Conservation (phyloP, 2,797 vertebrate genomes). For the Enteromius afrohamiltoni region DNA sequence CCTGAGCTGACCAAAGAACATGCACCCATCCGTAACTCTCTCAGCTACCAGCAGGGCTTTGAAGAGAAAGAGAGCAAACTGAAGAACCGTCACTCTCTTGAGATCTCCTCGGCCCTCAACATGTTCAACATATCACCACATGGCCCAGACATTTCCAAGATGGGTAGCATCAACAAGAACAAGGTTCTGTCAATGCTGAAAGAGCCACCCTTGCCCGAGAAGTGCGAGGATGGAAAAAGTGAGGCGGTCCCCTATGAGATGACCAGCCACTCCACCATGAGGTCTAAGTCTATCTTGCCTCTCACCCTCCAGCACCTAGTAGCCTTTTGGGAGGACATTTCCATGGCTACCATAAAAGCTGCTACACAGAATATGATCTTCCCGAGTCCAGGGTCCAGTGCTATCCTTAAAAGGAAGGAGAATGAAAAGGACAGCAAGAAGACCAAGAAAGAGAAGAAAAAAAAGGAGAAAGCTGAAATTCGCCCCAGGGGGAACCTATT, state of each 20-base stretch:
- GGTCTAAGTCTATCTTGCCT: slow-evolving; percentile 91
- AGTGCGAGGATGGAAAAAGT: slow-evolving; percentile 92
- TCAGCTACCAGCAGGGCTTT: slow-evolving; percentile 85
- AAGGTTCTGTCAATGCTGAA: slow-evolving; percentile 99
- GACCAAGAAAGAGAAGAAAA: slow-evolving; percentile 98
- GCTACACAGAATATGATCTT: slow-evolving; percentile 99
- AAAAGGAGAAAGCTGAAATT: slow-evolving; percentile 93
- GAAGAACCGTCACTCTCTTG: slow-evolving; percentile 97
- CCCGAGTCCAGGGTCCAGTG: slow-evolving; percentile 97
- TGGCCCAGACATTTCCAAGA: slow-evolving; percentile 98
- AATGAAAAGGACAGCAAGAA: slow-evolving; percentile 95
- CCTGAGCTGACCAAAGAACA: slow-evolving; percentile 97
- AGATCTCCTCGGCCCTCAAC: slow-evolving; percentile 97
- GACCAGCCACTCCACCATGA: slow-evolving; percentile 83
- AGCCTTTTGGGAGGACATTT: slow-evolving; percentile 99
- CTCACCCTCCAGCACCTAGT: slow-evolving; percentile 96
- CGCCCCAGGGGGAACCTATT: slow-evolving; percentile 96
- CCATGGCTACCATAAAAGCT: slow-evolving; percentile 97
- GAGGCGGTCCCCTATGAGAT: slow-evolving; percentile 86
- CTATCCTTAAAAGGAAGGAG: slow-evolving; percentile 96
- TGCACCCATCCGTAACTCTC: slow-evolving; percentile 92
- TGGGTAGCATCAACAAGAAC: slow-evolving; percentile 99
- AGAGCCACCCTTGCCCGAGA: slow-evolving; percentile 94
- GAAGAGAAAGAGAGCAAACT: slow-evolving; percentile 96
- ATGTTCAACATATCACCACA: slow-evolving; percentile 98